These are phyloP conservation scores for Sparidentex hasta DNA, from an alignment of 2,797 vertebrate species.

Conservation along the genomic window DNA sequence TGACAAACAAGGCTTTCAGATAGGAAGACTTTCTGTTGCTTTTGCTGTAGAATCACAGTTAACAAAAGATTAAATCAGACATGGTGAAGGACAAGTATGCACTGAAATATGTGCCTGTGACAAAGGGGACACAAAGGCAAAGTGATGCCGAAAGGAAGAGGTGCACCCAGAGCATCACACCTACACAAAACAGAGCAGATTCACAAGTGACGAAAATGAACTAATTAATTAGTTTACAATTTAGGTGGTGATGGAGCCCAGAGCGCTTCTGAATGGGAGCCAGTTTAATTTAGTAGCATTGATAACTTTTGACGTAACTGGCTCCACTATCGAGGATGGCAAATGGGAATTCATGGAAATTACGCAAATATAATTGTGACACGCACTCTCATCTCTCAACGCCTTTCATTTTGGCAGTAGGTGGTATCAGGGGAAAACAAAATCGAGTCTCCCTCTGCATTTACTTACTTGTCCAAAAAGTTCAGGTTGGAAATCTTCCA, in stretches of 20 bases:
- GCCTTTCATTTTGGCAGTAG: constrained; percentile 14
- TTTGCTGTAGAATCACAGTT: not conserved
- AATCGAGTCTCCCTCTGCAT: constrained; percentile 1
- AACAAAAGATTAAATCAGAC: not conserved
- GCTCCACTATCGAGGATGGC: not conserved
- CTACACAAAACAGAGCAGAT: constrained; percentile 20
- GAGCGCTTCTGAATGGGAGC: constrained; percentile 28
- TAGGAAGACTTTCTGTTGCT: not conserved
- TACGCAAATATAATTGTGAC: constrained; percentile 6
- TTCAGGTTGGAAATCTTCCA: not conserved
- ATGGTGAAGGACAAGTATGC: not conserved
- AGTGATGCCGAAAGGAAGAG: constrained; percentile 1
- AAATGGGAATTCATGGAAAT: constrained; percentile 34
- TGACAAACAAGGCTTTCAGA: not conserved
- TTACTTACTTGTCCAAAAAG: constrained; percentile 14
- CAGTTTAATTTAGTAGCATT: constrained; percentile 33
- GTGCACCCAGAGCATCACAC: constrained; percentile 17
- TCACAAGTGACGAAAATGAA: constrained; percentile 39
- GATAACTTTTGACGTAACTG: constrained; percentile 13
- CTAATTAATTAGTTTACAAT: constrained; percentile 34
- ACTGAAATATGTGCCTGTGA: not conserved
- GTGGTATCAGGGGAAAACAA: constrained; percentile 24
- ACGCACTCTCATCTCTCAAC: not conserved
- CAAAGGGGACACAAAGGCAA: not conserved
- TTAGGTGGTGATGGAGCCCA: constrained; percentile 21